Base-by-base conservation (phyloP, 2,113 vertebrate species). In the Spea bombifrons region DNA sequence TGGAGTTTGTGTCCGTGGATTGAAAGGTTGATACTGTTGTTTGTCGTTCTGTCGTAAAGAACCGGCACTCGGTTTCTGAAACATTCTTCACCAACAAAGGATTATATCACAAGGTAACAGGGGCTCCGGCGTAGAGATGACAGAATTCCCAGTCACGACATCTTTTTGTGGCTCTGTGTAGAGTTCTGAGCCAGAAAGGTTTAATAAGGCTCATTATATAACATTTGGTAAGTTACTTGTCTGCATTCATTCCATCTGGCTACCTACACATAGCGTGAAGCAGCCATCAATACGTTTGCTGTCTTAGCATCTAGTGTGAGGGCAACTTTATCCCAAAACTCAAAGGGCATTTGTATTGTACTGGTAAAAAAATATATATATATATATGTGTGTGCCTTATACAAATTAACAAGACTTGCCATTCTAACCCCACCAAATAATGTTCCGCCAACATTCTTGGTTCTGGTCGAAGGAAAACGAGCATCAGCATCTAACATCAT, bases 151-250 rank as follows among this genome's bases (percentile, higher is more conserved):
- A 65, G 72, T 3, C 75, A 81, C 57, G 75, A 75, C 44, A 48
- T 48, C 2, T 17, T 68, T 61, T 53, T 81, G 15, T 45, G 72
- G 8, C 47, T 65, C 5, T 15, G 68, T 30, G 30, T 30, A 30
- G 7, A 59, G 72, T 45, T 81, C 75, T 69, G 17, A 52, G 4
- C 12, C 77, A 10, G 77, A 71, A 43, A 49, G 69, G 43, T 80
- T 80, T 44, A 80, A 80, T 44, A 70, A 80, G 46, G 77, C 77
- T 9, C 71, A 66, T 9, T 48, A 72, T 49, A 80, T 80, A 50
- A 80, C 77, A 8, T 73, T 73, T 16, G 66, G 77, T 49, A 79
- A 73, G 77, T 30, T 79, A 7, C 50, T 73, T 17, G 72, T 80
- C 43, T 73, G 70, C 69, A 71, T 80, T 80, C 70, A 80, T 80